Evolutionary conservation across 2,113 vertebrate genomes (phyloP), one percentile per base, ranked within the genome.

Genomic region (Pogonocichla stellata): DNA sequence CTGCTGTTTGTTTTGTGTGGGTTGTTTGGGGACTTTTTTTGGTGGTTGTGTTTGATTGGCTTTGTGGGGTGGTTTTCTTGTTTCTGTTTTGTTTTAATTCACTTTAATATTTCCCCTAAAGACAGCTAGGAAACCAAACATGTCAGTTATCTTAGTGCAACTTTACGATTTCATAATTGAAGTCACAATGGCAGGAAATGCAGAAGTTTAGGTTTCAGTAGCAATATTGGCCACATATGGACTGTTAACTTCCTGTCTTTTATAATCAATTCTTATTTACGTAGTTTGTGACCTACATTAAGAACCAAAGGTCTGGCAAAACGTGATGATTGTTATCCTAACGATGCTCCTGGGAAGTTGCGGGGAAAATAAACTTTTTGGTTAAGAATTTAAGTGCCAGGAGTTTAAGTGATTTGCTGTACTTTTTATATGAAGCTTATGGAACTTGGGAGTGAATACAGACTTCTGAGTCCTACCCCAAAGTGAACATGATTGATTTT

Each of bases 161-260:
- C 78, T 28, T 89, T 87, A 91, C 5, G 23, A 69, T 93, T 96
- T 95, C 79, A 54, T 81, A 74, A 89, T 87, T 75, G 14, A 82
- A 90, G 62, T 82, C 54, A 95, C 89, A 95, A 89, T 93, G 74
- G 71, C 78, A 94, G 96, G 94, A 95, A 96, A 93, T 91, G 78
- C 80, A 92, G 74, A 91, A 94, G 94, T 95, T 91, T 97, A 95
- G 78, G 86, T 95, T 95, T 92, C 40, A 1, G 42, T 85, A 94
- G 78, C 78, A 95, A 86, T 95, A 93, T 82, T 92, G 90, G 81
- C 84, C 83, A 69, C 62, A 23, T 95, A 92, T 95, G 81, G 87
- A 90, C 90, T 91, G 66, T 77, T 87, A 61, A 62, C 90, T 97
- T 95, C 91, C 91, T 87, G 89, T 62, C 80, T 97, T 95, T 95